phyloP scores from a whole-genome alignment of 2,888 invertebrate genomes.

The Drosophila borborema region DNA sequence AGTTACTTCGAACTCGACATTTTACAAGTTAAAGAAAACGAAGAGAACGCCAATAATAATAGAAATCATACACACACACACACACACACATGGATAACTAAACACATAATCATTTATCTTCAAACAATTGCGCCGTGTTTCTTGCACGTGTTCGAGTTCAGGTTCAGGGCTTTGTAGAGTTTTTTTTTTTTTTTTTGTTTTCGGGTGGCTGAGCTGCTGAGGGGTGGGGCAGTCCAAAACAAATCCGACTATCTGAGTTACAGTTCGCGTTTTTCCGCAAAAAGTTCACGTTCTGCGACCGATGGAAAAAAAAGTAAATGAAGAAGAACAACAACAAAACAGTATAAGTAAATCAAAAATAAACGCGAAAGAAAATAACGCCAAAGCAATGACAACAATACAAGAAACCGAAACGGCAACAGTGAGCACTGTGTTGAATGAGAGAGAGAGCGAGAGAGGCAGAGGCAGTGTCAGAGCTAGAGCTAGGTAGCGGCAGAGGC shows the following conservation, averaged over 20 bases:
- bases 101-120: constrained; percentile 53
- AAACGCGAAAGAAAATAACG: constrained; percentile 46
- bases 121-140: constrained; percentile 47
- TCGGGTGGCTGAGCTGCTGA: neutral
- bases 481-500: neutral
- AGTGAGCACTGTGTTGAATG: neutral
- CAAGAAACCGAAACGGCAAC: constrained; percentile 8
- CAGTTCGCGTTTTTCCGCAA: constrained; percentile 57
- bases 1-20: constrained; percentile 13
- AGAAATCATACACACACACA: constrained; percentile 24
- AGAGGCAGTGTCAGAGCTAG: neutral
- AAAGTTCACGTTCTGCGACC: constrained; percentile 59
- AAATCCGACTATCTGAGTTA: constrained; percentile 33
- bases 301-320: constrained; percentile 4
- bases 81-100: constrained; percentile 14
- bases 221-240: neutral
- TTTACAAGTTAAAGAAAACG: constrained; percentile 24
- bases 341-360: constrained; percentile 36
- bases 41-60: constrained; percentile 44
- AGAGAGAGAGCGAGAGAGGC: neutral
- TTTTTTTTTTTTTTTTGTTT: too few species aligned
- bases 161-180: constrained; percentile 46
- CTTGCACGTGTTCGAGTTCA: constrained; percentile 59
- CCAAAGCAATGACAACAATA: constrained; percentile 29
- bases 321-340: constrained; percentile 15